Conservation (phyloP, 2,888 invertebrate species). For the Loripinus fragilis region DNA sequence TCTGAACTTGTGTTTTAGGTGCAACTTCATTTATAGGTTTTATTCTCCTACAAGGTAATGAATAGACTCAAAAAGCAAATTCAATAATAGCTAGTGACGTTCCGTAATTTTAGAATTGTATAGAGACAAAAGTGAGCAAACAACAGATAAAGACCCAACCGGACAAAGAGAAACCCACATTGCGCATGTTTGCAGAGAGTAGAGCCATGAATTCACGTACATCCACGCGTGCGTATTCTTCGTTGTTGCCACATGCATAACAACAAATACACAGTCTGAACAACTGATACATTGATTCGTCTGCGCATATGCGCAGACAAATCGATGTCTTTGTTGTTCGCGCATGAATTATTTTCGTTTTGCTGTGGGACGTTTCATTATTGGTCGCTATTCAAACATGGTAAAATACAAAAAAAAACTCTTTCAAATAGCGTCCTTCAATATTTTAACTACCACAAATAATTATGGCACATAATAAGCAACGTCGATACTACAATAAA, state of each 20-base stretch:
- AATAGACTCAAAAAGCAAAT: constrained; percentile 8
- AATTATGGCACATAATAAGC: constrained; percentile 18
- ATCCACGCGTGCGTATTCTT: no score
- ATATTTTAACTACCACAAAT: constrained; percentile 14
- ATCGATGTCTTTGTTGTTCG: no score
- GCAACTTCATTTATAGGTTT: constrained; percentile 11
- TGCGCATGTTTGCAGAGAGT: no score
- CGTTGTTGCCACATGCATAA: no score
- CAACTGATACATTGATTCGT: no score
- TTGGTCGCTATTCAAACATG: background rate
- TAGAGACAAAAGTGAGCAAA: constrained; percentile 14
- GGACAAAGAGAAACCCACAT: no score
- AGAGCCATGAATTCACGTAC: no score
- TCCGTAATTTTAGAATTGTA: background rate
- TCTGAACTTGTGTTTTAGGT: constrained; percentile 17
- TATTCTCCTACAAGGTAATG: constrained; percentile 7
- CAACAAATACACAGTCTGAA: no score
- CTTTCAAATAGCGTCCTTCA: constrained; percentile 15
- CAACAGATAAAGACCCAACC: constrained; percentile 6
- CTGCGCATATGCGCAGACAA: no score
- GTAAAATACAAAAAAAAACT: constrained; percentile 2
- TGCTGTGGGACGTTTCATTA: no score
- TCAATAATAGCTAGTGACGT: constrained; percentile 10
- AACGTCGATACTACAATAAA: constrained; percentile 10
- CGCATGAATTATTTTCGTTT: no score